Conservation (phyloP, 2,888 invertebrate species). For the Tribolium freemani region DNA sequence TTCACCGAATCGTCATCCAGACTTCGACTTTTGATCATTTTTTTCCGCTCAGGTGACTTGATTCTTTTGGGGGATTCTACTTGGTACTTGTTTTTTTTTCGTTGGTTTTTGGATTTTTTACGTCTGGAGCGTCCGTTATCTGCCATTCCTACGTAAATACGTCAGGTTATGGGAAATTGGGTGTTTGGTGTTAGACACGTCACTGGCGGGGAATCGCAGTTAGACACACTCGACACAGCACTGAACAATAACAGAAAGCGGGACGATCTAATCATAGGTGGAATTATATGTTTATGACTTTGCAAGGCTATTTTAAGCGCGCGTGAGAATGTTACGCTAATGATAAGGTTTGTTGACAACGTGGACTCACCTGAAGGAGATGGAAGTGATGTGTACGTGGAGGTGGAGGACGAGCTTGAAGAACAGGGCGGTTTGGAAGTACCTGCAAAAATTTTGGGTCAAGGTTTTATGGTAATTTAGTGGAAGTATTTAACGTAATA, state of each 20-base stretch:
- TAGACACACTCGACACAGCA: not conserved
- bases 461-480: slow-evolving; percentile 30
- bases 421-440: slow-evolving; percentile 52
- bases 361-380: slow-evolving; percentile 31
- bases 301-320: not conserved
- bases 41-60: slow-evolving; percentile 34
- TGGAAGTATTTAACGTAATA: slow-evolving; percentile 20
- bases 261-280: not conserved
- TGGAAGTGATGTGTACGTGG: slow-evolving; percentile 32
- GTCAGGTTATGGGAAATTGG: not conserved
- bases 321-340: slow-evolving; percentile 10
- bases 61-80: slow-evolving; percentile 64
- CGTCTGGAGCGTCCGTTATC: slow-evolving; percentile 12
- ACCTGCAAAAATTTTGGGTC: slow-evolving; percentile 50
- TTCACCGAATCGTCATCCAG: slow-evolving; percentile 62
- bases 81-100: slow-evolving; percentile 53
- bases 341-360: slow-evolving; percentile 15
- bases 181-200: not conserved
- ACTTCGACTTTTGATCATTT: slow-evolving; percentile 62
- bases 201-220: not conserved
- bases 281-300: not conserved
- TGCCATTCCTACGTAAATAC: not conserved
- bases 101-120: slow-evolving; percentile 17
- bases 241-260: not conserved
- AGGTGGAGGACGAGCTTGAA: slow-evolving; percentile 51